These are phyloP conservation scores for Astreopora myriophthalma DNA, from an alignment of 64 coral and sea anemone genomes.

Conservation along the genomic window DNA sequence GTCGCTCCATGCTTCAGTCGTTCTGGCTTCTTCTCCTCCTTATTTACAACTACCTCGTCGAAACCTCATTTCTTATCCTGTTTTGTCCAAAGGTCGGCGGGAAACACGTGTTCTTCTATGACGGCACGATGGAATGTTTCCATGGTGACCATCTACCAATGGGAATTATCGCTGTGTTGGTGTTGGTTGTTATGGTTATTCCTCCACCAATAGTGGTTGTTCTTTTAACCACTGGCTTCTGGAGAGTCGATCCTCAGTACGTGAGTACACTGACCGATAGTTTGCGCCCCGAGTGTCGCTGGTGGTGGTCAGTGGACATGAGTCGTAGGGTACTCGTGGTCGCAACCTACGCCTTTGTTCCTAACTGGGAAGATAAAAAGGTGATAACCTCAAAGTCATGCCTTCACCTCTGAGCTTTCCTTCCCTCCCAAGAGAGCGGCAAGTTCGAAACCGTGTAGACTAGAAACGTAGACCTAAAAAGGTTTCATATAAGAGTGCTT, in stretches of 20 bases:
- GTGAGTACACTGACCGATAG: conserved; percentile 67
- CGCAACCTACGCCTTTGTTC: conserved; percentile 62
- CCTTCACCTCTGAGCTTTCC: too few relatives aligned
- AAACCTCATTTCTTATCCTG: conserved; percentile 67
- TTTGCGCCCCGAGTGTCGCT: conserved; percentile 35
- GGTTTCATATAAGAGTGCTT: too few relatives aligned
- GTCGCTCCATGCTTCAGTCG: conserved; percentile 52
- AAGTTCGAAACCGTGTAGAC: too few relatives aligned
- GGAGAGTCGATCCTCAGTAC: conserved; percentile 78
- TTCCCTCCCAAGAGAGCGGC: too few relatives aligned
- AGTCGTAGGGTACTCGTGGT: conserved; percentile 67
- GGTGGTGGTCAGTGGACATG: conserved; percentile 89
- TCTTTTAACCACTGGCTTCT: conserved; percentile 53
- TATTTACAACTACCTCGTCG: conserved; percentile 71
- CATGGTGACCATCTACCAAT: conserved; percentile 62
- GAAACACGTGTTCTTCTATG: conserved; percentile 67
- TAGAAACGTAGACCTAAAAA: too few relatives aligned
- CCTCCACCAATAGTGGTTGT: conserved; percentile 64
- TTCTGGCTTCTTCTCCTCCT: conserved; percentile 84
- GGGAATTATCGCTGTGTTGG: conserved; percentile 28
- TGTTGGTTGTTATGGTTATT: conserved; percentile 47
- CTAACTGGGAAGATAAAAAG: conserved; percentile 68
- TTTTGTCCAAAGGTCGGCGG: conserved; percentile 50
- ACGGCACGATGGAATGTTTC: conserved; percentile 70
- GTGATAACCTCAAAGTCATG: background rate